phyloP scores from a whole-genome alignment of 2,797 vertebrate species.

The Halcyon badia region DNA sequence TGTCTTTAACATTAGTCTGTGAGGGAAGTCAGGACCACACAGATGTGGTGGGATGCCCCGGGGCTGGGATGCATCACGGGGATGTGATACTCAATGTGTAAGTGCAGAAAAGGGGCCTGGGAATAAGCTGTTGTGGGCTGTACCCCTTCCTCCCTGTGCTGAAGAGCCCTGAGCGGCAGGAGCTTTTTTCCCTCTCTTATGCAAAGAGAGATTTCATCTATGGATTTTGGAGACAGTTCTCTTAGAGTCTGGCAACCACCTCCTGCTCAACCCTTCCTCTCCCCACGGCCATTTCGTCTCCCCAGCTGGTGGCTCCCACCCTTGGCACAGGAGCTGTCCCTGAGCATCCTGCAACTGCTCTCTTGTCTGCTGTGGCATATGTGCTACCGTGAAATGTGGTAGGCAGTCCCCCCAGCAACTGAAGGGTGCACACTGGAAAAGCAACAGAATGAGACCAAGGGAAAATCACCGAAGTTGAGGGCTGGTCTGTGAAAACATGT shows the following conservation, averaged over 20 bases:
- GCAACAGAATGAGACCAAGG: not conserved
- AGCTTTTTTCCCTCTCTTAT: not conserved
- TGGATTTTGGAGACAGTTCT: not conserved
- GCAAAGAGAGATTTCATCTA: not conserved
- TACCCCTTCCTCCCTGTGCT: rapidly evolving
- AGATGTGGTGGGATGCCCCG: rapidly evolving
- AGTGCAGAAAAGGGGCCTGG: not conserved
- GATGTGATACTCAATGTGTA: not conserved
- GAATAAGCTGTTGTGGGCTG: rapidly evolving
- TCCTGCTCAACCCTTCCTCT: not conserved
- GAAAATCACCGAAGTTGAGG: not conserved
- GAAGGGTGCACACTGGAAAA: not conserved
- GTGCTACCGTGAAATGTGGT: rapidly evolving
- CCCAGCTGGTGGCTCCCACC: not conserved
- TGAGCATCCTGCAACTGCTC: not conserved
- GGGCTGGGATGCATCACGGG: not conserved
- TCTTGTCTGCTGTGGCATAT: not conserved
- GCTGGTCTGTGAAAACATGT: not conserved
- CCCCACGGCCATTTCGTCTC: not conserved
- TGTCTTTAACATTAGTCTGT: not conserved
- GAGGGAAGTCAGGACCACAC: not conserved
- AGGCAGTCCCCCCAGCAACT: rapidly evolving
- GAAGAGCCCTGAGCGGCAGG: not conserved
- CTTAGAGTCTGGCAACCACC: not conserved
- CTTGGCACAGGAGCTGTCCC: not conserved